Percentiles rank a stretch among this genome's conserved stretches.
These are phyloP conservation scores for Alligator sinensis DNA, from an alignment of 2,113 vertebrate species.

Conservation along the genomic window DNA sequence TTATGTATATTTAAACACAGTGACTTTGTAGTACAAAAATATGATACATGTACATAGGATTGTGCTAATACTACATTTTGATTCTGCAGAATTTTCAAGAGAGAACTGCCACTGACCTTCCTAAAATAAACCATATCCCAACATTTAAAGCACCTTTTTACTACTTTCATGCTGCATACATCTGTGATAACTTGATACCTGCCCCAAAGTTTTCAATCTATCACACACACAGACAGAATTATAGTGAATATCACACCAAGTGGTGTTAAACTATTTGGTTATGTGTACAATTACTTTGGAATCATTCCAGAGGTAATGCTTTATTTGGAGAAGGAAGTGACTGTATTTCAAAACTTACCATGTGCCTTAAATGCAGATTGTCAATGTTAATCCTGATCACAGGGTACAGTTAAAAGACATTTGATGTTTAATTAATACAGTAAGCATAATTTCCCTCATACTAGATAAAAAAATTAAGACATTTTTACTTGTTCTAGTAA, in stretches of 20 bases:
- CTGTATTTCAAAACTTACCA: neutral
- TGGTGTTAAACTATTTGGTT: neutral
- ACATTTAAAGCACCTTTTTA: no score
- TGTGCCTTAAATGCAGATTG: neutral
- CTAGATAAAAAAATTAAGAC: neutral
- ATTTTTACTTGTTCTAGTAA: neutral
- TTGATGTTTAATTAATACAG: neutral
- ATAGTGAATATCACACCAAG: neutral
- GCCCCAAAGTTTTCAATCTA: neutral
- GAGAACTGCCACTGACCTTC: neutral
- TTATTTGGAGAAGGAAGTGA: neutral
- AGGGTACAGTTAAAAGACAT: neutral
- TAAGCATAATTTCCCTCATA: neutral
- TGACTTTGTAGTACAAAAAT: neutral
- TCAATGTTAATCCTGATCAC: no score
- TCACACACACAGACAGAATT: neutral
- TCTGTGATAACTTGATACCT: neutral
- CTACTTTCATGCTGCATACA: neutral
- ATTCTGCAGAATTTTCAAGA: neutral
- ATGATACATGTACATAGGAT: neutral
- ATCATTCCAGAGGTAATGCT: neutral
- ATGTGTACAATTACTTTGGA: neutral
- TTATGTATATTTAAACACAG: neutral
- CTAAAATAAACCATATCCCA: neutral
- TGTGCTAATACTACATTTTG: neutral